A percentile compares a stretch with the other conserved stretches of the same genome.
These are phyloP conservation scores for Formicarius rufipectus DNA, from an alignment of 2,113 vertebrate genomes.

Conservation along the genomic window DNA sequence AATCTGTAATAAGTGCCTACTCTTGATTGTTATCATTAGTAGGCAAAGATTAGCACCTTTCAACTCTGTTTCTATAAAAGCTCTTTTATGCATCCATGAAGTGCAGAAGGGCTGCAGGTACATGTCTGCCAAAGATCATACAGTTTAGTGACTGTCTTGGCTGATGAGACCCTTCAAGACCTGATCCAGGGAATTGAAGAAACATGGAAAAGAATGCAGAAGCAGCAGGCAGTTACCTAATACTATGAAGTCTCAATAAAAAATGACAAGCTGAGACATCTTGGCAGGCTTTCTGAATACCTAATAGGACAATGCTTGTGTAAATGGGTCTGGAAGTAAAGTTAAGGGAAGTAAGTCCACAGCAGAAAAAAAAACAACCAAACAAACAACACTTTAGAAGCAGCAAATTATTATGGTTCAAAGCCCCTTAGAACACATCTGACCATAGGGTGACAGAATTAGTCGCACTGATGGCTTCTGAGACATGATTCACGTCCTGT, in stretches of 20 bases:
- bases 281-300: slow-evolving; percentile 18
- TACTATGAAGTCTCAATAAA: slow-evolving; percentile 9
- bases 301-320: not conserved
- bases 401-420: not conserved
- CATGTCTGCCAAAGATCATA: not conserved
- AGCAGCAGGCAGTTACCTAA: slow-evolving; percentile 29
- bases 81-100: not conserved
- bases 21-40: not conserved
- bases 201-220: not conserved
- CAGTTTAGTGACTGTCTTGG: not conserved
- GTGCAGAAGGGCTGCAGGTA: not conserved
- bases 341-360: not conserved
- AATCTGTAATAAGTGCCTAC: not conserved
- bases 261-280: slow-evolving; percentile 24
- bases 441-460: not conserved
- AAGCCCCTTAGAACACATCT: not conserved
- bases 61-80: not conserved
- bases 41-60: not conserved
- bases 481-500: not conserved
- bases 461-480: not conserved
- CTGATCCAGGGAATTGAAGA: not conserved
- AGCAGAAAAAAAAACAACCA: not conserved
- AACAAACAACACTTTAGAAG: not conserved
- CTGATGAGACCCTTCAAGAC: not conserved
- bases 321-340: not conserved